Percentiles rank a stretch among this genome's conserved stretches.
Evolutionary conservation across 2,797 vertebrate species (phyloP).

Genomic region (Acomys russatus): DNA sequence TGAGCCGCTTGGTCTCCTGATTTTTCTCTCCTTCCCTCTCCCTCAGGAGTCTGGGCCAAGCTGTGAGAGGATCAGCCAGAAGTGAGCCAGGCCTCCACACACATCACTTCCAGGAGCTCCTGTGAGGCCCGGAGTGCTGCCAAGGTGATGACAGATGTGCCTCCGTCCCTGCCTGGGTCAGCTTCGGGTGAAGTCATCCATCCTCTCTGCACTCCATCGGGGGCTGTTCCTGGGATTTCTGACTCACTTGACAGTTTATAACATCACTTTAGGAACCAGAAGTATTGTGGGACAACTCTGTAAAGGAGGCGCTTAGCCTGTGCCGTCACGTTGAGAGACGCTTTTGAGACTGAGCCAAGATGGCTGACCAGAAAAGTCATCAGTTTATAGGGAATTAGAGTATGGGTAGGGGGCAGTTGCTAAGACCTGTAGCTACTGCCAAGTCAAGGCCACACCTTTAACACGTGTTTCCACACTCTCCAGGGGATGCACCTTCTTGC

Average conservation of each 20-base stretch:
- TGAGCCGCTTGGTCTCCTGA: not conserved
- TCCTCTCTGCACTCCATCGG: constrained; percentile 59
- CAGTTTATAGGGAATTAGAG: not conserved
- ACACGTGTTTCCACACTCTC: not conserved
- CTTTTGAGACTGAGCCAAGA: constrained; percentile 9
- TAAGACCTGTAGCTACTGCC: not conserved
- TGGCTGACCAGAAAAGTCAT: not conserved
- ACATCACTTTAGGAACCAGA: constrained; percentile 47
- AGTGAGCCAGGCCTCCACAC: not conserved
- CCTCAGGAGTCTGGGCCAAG: not conserved
- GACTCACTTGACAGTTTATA: constrained; percentile 48
- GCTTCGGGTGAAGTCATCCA: constrained; percentile 19
- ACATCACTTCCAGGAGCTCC: not conserved
- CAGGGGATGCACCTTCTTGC: not conserved
- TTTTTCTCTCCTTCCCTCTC: not conserved
- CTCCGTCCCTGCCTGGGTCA: not conserved
- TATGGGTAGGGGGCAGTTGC: not conserved
- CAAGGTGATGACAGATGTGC: constrained; percentile 39
- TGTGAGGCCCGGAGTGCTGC: not conserved
- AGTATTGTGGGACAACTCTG: not conserved
- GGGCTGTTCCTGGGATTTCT: constrained; percentile 45
- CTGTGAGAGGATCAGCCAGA: not conserved
- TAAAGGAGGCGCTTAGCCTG: not conserved
- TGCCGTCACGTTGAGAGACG: not conserved
- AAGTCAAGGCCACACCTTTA: not conserved